These are phyloP conservation scores for Anguilla anguilla DNA, from an alignment of 2,797 vertebrate species.

Conservation along the genomic window DNA sequence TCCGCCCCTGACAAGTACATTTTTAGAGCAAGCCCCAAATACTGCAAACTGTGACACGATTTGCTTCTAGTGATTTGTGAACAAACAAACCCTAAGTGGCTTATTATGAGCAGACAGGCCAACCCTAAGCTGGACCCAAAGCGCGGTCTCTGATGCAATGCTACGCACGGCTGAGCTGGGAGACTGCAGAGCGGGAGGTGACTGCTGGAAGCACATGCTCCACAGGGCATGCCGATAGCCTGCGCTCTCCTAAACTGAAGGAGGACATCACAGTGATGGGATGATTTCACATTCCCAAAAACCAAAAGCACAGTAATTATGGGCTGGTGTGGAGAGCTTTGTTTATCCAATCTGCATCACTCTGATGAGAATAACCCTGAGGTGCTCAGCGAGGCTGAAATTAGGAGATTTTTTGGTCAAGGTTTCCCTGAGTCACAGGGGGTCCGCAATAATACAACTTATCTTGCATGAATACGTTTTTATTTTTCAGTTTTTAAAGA, in stretches of 20 bases:
- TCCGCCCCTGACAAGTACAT: no score
- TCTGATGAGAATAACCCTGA: neutral
- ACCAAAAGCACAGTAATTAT: neutral
- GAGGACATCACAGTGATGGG: neutral
- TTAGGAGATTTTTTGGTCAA: neutral
- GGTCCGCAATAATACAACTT: neutral
- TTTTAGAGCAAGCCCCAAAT: no score
- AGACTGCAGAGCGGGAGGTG: neutral
- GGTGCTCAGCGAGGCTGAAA: neutral
- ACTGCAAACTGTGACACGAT: no score
- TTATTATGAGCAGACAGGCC: neutral
- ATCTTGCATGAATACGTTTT: no score
- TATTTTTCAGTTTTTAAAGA: no score
- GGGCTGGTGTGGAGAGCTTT: neutral
- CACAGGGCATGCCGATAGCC: neutral
- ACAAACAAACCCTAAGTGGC: neutral
- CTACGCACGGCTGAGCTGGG: neutral
- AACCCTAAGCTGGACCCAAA: neutral
- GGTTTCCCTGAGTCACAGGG: neutral
- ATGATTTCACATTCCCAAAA: neutral
- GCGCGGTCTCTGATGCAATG: neutral
- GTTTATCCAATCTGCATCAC: neutral
- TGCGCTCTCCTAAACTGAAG: neutral
- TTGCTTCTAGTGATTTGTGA: neutral
- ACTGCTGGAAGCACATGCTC: neutral